Conservation (phyloP, 2,888 invertebrate species). For the Pyrrhia umbra region DNA sequence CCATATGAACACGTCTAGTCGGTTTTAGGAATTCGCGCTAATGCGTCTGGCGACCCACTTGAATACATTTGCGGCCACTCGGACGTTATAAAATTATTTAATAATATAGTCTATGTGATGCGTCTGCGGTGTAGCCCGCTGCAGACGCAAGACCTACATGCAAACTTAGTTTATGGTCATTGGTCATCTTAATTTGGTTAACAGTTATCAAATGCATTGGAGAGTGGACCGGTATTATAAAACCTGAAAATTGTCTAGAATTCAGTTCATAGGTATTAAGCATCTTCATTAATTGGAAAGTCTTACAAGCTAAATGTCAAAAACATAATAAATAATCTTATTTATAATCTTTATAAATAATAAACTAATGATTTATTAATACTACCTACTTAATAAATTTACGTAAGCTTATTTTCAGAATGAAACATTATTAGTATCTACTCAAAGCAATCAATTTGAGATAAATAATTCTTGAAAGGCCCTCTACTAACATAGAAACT, state of each 20-base stretch:
- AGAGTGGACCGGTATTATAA: conserved; percentile 2
- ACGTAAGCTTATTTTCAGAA: too few species aligned
- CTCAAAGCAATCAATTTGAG: neutral
- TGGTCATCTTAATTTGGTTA: conserved; percentile 43
- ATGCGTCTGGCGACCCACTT: conserved; percentile 87
- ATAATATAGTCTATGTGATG: conserved; percentile 67
- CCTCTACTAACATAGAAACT: neutral
- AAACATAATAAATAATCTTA: neutral
- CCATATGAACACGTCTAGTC: conserved; percentile 77
- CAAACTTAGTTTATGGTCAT: conserved; percentile 33
- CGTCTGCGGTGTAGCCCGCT: conserved; percentile 57
- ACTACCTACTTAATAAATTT: too few species aligned
- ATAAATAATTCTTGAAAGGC: neutral
- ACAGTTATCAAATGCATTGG: conserved; percentile 44
- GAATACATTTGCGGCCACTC: conserved; percentile 71
- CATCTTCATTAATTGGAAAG: neutral
- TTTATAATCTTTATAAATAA: too few species aligned
- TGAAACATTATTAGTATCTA: too few species aligned
- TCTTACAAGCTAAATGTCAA: neutral
- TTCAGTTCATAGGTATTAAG: neutral
- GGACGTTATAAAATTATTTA: conserved; percentile 70
- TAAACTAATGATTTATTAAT: too few species aligned
- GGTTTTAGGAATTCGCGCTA: conserved; percentile 83
- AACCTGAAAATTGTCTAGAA: conserved; percentile 6
- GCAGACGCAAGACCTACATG: conserved; percentile 47